Evolutionary conservation across 2,888 invertebrate genomes (phyloP).

Genomic region (Adineta ricciae): DNA sequence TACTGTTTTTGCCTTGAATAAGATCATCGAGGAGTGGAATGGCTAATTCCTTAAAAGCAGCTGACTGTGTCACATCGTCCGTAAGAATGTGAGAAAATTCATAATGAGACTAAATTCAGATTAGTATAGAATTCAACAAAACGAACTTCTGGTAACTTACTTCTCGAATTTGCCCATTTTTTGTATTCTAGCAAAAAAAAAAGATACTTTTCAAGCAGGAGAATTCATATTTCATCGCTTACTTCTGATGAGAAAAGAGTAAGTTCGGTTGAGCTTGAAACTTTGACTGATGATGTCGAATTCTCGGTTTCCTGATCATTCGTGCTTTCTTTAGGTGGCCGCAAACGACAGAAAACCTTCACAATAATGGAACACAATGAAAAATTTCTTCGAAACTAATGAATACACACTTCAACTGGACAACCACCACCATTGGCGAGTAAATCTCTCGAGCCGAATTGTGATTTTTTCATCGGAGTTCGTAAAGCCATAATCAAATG

Average conservation of each 20-base stretch:
- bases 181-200: neutral
- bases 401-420: neutral
- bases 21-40: conserved; percentile 72
- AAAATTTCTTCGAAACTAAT: neutral
- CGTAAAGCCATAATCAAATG: neutral
- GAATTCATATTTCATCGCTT: neutral
- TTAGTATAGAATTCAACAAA: conserved; percentile 38
- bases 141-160: neutral
- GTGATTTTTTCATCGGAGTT: conserved; percentile 8
- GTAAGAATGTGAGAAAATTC: conserved; percentile 69
- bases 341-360: conserved; percentile 19
- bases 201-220: too few relatives aligned
- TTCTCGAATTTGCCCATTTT: neutral
- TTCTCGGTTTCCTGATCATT: neutral
- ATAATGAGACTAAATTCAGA: conserved; percentile 55
- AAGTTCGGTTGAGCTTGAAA: conserved; percentile 2
- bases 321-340: neutral
- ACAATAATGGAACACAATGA: neutral
- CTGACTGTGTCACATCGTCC: conserved; percentile 65
- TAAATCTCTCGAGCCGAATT: neutral
- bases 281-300: neutral
- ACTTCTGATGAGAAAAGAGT: neutral
- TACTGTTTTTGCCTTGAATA: conserved; percentile 74
- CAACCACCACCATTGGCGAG: neutral
- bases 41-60: conserved; percentile 71